Base-by-base conservation (phyloP, 2,113 vertebrate species). In the Tauraco erythrolophus region DNA sequence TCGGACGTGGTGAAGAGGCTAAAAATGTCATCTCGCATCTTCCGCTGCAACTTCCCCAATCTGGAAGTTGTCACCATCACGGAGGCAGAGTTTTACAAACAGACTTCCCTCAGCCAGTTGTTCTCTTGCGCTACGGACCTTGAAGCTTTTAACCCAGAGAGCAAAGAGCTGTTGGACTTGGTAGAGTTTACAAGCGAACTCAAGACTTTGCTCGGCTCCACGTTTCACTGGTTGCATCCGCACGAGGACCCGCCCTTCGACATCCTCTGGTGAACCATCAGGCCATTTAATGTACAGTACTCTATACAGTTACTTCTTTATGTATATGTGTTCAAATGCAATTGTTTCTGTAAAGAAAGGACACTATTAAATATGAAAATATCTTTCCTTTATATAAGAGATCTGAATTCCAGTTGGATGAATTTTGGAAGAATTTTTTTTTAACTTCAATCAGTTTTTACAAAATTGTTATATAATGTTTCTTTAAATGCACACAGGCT, bases 141-240 rank as follows among this genome's bases (percentile, higher is more conserved):
- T 60, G 99, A 99, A 95, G 98, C 98, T 91, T 99, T 99, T 96
- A 99, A 99, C 62, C 98, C 99, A 0, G 99, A 99, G 97, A 99
- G 99, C 98, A 99, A 99, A 95, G 99, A 99, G 97, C 98, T 99
- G 75, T 96, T 99, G 95, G 99, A 99, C 96, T 98, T 99, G 97
- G 99, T 99, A 27, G 99, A 99, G 95, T 99, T 99, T 96, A 99
- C 99, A 30, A 98, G 97, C 0, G 99, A 99, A 97, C 98, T 99
- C 88, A 99, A 99, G 92, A 98, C 98, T 28, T 98, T 99, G 91
- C 98, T 99, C 14, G 99, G 99, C 91, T 99, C 99, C 85, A 98
- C 99, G 9, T 94, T 99, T 91, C 99, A 99, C 97, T 99, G 98
- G 98, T 91, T 99, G 80, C 98, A 98, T 71, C 98, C 98, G 4